These are phyloP conservation scores for Corynorhinus townsendii DNA, from an alignment of 2,113 vertebrate genomes.

Conservation along the genomic window DNA sequence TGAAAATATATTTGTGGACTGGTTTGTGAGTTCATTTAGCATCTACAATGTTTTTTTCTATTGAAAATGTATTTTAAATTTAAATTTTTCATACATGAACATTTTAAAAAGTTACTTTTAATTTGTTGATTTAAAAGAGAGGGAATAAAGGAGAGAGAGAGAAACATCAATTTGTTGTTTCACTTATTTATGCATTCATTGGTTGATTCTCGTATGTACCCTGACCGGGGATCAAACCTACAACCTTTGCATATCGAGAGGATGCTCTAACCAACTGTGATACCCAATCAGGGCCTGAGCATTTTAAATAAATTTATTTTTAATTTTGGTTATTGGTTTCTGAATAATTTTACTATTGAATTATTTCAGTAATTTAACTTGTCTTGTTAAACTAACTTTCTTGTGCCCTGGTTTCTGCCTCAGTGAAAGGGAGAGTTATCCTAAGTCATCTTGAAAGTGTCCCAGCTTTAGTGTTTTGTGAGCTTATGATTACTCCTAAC, in stretches of 20 bases:
- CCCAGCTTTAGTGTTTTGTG: neutral
- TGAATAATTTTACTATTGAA: neutral
- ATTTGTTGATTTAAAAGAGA: neutral
- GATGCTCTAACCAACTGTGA: neutral
- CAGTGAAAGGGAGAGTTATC: constrained; percentile 15
- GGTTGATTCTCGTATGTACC: neutral
- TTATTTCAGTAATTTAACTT: constrained; percentile 40
- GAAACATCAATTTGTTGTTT: neutral
- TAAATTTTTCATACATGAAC: neutral
- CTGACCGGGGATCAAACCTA: neutral
- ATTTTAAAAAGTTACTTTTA: neutral
- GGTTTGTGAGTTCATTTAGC: neutral
- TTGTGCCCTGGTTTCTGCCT: neutral
- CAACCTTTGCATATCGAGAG: neutral
- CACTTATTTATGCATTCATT: neutral
- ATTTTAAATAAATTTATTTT: constrained; percentile 2
- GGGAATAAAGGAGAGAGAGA: neutral
- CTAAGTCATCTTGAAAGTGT: constrained; percentile 13
- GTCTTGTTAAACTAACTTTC: neutral
- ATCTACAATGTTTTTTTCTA: neutral
- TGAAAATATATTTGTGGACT: neutral
- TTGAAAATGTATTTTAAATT: constrained; percentile 30
- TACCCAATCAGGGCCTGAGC: neutral
- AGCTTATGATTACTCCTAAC: neutral
- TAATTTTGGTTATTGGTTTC: neutral